Evolutionary conservation across 2,888 invertebrate genomes (phyloP), one percentile per base, ranked within the genome.

Genomic region (Epistrophella euchroma): DNA sequence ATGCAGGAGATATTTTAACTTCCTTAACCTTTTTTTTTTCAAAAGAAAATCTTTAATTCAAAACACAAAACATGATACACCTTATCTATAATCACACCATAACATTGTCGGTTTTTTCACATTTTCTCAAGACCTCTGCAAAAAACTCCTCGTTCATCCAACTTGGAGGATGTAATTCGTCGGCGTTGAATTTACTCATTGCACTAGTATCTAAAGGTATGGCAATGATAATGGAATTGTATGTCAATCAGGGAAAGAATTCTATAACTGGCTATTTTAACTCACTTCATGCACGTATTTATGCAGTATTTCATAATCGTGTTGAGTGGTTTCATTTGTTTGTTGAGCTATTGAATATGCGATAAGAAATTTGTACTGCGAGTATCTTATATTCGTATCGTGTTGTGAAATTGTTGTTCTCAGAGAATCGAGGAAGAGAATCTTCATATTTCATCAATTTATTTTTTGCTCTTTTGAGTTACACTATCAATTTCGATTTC

Each of bases 111-210:
- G 52, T 50, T 10, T 84, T 82, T 88, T 88, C 87, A 35, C 79
- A 79, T 52, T 75, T 28, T 6, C 13, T 56, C 15, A 89, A 52
- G 25, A 88, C 88, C 4, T 74, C 55, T 60, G 80, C 52, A 5
- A 89, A 82, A 64, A 88, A 89, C 4, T 78, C 62, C 17, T 58
- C 35, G 70, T 88, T 76, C 58, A 89, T 60, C 88, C 89, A 89
- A 10, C 52, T 66, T 7, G 89, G 89, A 5, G 88, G 64, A 5
- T 66, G 37, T 35, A 89, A 19, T 50, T 88, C 88, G 55, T 88
- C 88, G n/a, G 60, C 78, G 50, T 77, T 15, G 5, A 60, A 62
- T 45, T 45, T 22, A 25, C 37, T 56, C 47, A 72, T 72, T 19
- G 5, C 17, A 17, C 32, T 25, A 2, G 7, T 15, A n/a, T 28